Percentiles rank a stretch among this genome's conserved stretches.
These are phyloP conservation scores for Drosophila bocqueti DNA, from an alignment of 1,140 invertebrate species.

Conservation along the genomic window DNA sequence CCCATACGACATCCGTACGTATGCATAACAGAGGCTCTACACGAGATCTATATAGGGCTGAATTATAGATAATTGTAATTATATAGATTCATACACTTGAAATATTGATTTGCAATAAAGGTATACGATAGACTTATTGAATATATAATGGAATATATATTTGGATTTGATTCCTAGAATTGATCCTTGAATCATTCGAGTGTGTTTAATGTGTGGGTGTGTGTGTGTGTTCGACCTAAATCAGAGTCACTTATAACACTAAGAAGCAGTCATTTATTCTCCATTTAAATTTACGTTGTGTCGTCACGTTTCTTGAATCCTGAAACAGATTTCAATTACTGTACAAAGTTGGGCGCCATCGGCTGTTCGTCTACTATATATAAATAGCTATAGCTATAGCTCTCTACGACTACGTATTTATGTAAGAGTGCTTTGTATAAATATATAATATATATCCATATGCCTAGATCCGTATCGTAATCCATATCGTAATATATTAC, in stretches of 20 bases:
- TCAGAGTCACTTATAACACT: slow-evolving; percentile 83
- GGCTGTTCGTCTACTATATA: slow-evolving; percentile 43
- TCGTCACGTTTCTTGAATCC: slow-evolving; percentile 78
- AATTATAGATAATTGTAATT: slow-evolving; percentile 57
- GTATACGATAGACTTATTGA: slow-evolving; percentile 77
- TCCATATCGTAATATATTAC: slow-evolving; percentile 40
- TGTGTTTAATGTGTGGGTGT: slow-evolving; percentile 25
- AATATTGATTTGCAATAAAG: slow-evolving; percentile 77
- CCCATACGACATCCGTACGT: slow-evolving; percentile 15
- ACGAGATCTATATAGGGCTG: slow-evolving; percentile 58
- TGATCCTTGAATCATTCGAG: slow-evolving; percentile 60
- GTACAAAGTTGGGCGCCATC: slow-evolving; percentile 72
- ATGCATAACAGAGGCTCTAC: slow-evolving; percentile 75
- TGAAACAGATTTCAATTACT: slow-evolving; percentile 83
- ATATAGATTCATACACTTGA: slow-evolving; percentile 52
- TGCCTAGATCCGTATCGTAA: slow-evolving; percentile 11
- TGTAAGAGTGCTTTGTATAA: slow-evolving; percentile 44
- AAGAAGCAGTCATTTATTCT: slow-evolving; percentile 84
- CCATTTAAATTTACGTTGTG: slow-evolving; percentile 82
- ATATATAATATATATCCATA: slow-evolving; percentile 43
- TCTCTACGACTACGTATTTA: slow-evolving; percentile 50
- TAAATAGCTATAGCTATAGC: slow-evolving; percentile 47
- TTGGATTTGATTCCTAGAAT: slow-evolving; percentile 79
- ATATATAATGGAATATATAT: slow-evolving; percentile 74
- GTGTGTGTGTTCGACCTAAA: slow-evolving; percentile 69